Evolutionary conservation across 2,888 invertebrate genomes (phyloP).

Genomic region (Romanomermis culicivorax): DNA sequence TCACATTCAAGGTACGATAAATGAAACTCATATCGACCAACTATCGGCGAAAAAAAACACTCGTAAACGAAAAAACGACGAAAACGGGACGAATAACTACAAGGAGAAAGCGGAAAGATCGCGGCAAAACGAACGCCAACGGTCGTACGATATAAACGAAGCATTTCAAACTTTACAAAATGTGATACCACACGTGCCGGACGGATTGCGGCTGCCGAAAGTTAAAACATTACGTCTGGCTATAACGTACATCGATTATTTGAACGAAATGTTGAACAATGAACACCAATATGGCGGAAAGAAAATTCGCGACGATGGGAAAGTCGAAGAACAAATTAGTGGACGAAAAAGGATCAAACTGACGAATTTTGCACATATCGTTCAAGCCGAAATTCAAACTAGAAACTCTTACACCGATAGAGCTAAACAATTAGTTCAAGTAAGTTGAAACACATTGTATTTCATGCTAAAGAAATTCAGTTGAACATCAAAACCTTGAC

Average conservation of each 20-base stretch:
- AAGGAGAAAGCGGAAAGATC: not conserved
- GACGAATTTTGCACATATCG: slow-evolving; percentile 10
- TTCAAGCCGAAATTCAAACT: slow-evolving; percentile 9
- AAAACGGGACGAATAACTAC: too few relatives aligned
- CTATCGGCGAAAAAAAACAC: too few relatives aligned
- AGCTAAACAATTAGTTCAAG: not conserved
- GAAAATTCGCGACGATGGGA: not conserved
- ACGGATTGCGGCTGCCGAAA: slow-evolving; percentile 10
- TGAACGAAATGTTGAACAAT: not conserved
- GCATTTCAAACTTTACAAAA: slow-evolving; percentile 10
- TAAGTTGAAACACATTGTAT: too few relatives aligned
- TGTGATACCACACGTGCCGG: slow-evolving; percentile 5
- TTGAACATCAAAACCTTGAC: too few relatives aligned
- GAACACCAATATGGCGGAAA: not conserved
- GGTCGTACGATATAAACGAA: slow-evolving; percentile 11
- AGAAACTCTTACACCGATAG: slow-evolving; percentile 4
- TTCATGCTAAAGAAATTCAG: too few relatives aligned
- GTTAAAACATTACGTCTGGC: slow-evolving; percentile 13
- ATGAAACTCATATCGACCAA: too few relatives aligned
- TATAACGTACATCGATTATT: not conserved
- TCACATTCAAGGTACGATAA: too few relatives aligned
- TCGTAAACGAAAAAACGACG: too few relatives aligned
- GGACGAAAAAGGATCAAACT: not conserved
- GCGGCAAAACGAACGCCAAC: slow-evolving; percentile 10
- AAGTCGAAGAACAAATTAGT: not conserved